phyloP scores from a whole-genome alignment of 1,140 invertebrate genomes.

The Drosophila suzukii region DNA sequence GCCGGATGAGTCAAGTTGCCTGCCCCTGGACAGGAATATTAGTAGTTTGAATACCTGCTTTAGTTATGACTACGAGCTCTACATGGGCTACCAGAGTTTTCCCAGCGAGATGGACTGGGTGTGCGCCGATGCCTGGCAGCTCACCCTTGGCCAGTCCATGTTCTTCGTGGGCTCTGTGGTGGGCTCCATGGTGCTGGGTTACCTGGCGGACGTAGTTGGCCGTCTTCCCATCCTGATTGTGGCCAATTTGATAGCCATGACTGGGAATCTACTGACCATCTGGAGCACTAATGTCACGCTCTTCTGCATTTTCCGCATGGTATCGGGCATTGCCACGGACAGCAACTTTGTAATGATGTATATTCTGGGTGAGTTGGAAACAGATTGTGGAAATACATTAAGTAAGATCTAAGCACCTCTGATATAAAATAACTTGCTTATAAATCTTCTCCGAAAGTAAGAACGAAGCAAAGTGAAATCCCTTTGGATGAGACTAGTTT shows the following conservation, averaged over 20 bases:
- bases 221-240: slow-evolving; percentile 86
- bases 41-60: slow-evolving; percentile 25
- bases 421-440: too few relatives aligned
- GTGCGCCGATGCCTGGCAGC: slow-evolving; percentile 86
- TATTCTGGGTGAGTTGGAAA: slow-evolving; percentile 85
- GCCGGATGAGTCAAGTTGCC: slow-evolving; percentile 50
- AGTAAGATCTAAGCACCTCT: too few relatives aligned
- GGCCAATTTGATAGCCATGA: slow-evolving; percentile 85
- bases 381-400: too few relatives aligned
- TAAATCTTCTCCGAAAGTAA: too few relatives aligned
- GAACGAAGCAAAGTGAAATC: too few relatives aligned
- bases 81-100: slow-evolving; percentile 74
- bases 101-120: slow-evolving; percentile 85
- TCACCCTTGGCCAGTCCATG: slow-evolving; percentile 86
- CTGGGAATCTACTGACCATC: slow-evolving; percentile 86
- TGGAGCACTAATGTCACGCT: slow-evolving; percentile 83
- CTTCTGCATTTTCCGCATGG: slow-evolving; percentile 85
- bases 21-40: slow-evolving; percentile 19
- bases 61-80: slow-evolving; percentile 64
- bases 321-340: slow-evolving; percentile 87
- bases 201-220: slow-evolving; percentile 86
- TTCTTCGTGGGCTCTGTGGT: slow-evolving; percentile 87
- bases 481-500: too few relatives aligned
- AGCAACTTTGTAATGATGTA: slow-evolving; percentile 88
- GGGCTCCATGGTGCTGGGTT: slow-evolving; percentile 86